Conservation (phyloP, 2,888 invertebrate species). For the Zeuzera pyrina region DNA sequence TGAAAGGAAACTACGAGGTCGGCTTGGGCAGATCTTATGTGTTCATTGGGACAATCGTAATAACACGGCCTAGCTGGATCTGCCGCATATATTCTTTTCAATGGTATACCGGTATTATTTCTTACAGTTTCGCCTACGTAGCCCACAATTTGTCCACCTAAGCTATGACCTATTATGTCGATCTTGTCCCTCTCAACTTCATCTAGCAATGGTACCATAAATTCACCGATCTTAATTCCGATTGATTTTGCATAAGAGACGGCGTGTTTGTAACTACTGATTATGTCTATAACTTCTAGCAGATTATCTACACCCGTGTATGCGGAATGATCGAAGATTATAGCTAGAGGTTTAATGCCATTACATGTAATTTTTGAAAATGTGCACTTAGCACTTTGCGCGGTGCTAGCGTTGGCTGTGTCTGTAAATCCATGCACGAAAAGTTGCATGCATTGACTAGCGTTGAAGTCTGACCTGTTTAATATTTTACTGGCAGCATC, state of each 20-base stretch:
- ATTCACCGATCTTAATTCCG: neutral
- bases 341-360: neutral
- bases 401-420: neutral
- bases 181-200: neutral
- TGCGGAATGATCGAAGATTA: neutral
- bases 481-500: neutral
- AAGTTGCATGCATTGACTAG: neutral
- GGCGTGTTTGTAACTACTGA: neutral
- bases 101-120: neutral
- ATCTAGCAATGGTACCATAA: neutral
- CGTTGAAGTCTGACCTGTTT: neutral
- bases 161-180: neutral
- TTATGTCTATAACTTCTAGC: neutral
- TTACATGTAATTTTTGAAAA: neutral
- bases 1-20: neutral
- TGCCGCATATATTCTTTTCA: neutral
- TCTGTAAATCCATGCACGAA: neutral
- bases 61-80: neutral
- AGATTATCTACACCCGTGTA: neutral
- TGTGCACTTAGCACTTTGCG: neutral
- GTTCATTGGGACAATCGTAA: neutral
- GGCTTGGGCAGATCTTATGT: neutral
- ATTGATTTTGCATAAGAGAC: neutral
- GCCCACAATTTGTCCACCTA: neutral
- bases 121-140: neutral